Evolutionary conservation across 1,140 invertebrate genomes (phyloP), one percentile per base, ranked within the genome.

Genomic region (Cherax destructor): DNA sequence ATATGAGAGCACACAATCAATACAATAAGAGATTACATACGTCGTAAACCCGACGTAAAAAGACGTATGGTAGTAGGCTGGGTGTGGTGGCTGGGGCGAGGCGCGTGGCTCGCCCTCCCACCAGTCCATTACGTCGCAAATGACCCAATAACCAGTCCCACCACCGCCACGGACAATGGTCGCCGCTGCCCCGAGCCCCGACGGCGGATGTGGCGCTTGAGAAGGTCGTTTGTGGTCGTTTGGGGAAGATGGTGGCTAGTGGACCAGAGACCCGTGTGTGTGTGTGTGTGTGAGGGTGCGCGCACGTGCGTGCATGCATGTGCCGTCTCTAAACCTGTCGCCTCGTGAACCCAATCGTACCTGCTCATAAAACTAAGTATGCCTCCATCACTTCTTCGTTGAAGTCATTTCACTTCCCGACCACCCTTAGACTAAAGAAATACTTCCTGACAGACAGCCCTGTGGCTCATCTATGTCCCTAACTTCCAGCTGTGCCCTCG

Each of bases 41-140:
- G 56, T 9, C 16, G 16, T 59, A 81, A 41, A 81, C 56, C 49
- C 21, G 2, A 30, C 24, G 56, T 11, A 79, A 50, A 56, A 59
- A 61, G 24, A 49, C 13, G 74, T 30, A 61, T 9, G 21, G 56
- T 59, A 16, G 9, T 1, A 1, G 47, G 18, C 9, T 11, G 56
- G 50, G 50, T 21, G 50, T 50, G 49, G 79, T 47, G 79, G 79
- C 16, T 9, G 24, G 50, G 79, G 79, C 9, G 79, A 10, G 30
- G 18, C 81, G 56, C 81, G 78, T 69, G 65, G 24, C 84, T 49
- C 69, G n/a, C n/a, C 69, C 72, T 49, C 49, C 74, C 47, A 41
- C 77, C 86, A 80, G 77, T 81, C 86, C 86, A 88, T 88, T 88
- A 88, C 86, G 56, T 47, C 86, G 5, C 86, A 80, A 88, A 88